phyloP scores from a whole-genome alignment of 2,113 vertebrate species.

The Colius striatus region DNA sequence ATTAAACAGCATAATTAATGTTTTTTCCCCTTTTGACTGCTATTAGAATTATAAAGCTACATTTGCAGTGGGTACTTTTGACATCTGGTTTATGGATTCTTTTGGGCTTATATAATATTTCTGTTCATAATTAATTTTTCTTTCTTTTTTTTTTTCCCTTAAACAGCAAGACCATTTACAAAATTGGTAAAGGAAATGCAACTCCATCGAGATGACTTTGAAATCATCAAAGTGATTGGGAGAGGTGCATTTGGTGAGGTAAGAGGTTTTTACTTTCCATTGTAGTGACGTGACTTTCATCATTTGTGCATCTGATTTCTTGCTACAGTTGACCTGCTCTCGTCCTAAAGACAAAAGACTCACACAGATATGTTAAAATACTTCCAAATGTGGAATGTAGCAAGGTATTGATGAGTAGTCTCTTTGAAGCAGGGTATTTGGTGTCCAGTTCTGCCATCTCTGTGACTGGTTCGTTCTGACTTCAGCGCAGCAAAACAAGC shows the following conservation, averaged over 20 bases:
- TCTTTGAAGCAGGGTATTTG: background rate
- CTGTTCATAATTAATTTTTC: background rate
- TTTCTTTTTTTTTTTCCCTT: background rate
- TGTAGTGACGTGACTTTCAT: background rate
- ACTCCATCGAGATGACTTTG: slow-evolving; percentile 85
- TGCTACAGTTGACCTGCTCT: background rate
- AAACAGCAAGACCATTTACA: slow-evolving; percentile 81
- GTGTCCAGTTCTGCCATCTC: background rate
- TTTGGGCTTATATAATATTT: background rate
- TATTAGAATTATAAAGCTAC: background rate
- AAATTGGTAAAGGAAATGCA: slow-evolving; percentile 85
- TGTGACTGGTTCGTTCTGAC: background rate
- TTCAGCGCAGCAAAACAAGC: background rate
- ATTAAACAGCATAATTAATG: background rate
- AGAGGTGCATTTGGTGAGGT: slow-evolving; percentile 87
- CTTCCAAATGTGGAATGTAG: background rate
- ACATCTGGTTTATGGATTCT: background rate
- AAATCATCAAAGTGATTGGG: slow-evolving; percentile 87
- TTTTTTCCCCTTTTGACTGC: background rate
- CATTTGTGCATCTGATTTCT: background rate
- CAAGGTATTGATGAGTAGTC: background rate
- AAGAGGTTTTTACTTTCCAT: slow-evolving; percentile 36
- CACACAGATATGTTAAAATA: background rate
- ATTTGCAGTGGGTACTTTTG: background rate
- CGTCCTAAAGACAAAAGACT: background rate